Conservation (phyloP, 2,888 invertebrate species). For the Drosophila monieri region DNA sequence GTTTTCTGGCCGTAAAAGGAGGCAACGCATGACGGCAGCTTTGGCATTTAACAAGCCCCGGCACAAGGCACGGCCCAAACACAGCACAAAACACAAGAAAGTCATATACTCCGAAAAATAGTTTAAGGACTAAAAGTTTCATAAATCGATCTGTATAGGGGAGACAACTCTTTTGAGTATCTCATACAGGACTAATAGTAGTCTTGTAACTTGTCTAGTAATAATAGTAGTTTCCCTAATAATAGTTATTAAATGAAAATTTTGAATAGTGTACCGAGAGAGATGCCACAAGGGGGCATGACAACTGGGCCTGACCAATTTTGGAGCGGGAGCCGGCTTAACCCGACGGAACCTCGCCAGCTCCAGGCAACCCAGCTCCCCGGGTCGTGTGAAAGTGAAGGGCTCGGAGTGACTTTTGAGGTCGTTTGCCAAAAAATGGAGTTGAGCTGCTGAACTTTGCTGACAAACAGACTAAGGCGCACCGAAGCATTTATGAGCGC, state of each 20-base stretch:
- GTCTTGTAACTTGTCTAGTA: no score
- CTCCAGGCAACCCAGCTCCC: not conserved
- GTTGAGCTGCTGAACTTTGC: constrained; percentile 12
- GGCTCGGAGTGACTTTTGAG: constrained; percentile 49
- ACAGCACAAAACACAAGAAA: constrained; percentile 10
- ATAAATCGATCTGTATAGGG: not conserved
- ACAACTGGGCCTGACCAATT: constrained; percentile 48
- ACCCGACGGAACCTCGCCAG: not conserved
- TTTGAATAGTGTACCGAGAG: constrained; percentile 7
- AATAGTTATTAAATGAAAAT: not conserved
- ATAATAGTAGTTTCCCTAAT: no score
- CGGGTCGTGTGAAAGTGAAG: constrained; percentile 69
- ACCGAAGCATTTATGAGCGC: constrained; percentile 40
- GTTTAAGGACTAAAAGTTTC: not conserved
- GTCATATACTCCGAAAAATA: not conserved
- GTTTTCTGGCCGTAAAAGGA: constrained; percentile 59
- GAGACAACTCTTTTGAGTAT: not conserved
- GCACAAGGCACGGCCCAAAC: constrained; percentile 30
- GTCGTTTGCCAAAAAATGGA: constrained; percentile 28
- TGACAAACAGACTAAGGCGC: constrained; percentile 7
- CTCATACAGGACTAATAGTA: no score
- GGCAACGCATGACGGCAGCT: constrained; percentile 55
- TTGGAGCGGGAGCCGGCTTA: constrained; percentile 13
- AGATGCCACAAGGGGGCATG: constrained; percentile 4
- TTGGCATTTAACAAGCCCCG: constrained; percentile 51